phyloP scores from a whole-genome alignment of 2,888 invertebrate genomes.

The Apotomis betuletana region DNA sequence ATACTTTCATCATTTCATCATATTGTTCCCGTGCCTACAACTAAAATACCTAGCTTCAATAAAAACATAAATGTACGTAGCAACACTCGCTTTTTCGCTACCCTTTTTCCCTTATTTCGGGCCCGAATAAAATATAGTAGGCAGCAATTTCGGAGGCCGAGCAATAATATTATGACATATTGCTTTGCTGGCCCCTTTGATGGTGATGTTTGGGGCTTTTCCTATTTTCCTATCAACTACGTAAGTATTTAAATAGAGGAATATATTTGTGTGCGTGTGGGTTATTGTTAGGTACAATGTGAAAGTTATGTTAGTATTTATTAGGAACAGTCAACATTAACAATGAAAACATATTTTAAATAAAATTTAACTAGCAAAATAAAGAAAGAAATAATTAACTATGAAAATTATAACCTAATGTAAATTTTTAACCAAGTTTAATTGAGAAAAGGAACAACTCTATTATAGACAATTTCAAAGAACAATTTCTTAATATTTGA shows the following conservation, averaged over 20 bases:
- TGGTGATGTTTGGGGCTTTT: slow-evolving; percentile 54
- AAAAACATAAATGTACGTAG: slow-evolving; percentile 22
- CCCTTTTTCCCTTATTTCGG: slow-evolving; percentile 49
- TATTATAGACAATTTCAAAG: too few relatives aligned
- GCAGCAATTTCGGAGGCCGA: slow-evolving; percentile 69
- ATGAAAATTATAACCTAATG: too few relatives aligned
- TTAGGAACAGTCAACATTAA: too few relatives aligned
- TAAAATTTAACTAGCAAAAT: too few relatives aligned
- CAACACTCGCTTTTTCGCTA: slow-evolving; percentile 23
- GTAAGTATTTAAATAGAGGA: slow-evolving; percentile 41
- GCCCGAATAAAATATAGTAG: slow-evolving; percentile 76
- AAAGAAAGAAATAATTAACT: too few relatives aligned
- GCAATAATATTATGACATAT: slow-evolving; percentile 83
- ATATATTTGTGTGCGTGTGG: slow-evolving; percentile 13
- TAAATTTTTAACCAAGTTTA: too few relatives aligned
- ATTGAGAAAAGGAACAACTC: too few relatives aligned
- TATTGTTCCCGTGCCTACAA: background rate
- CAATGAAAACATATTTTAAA: too few relatives aligned
- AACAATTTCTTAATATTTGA: too few relatives aligned
- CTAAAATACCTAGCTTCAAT: slow-evolving; percentile 8
- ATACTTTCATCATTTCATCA: background rate
- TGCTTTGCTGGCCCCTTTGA: slow-evolving; percentile 66
- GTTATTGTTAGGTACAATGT: background rate
- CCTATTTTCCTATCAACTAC: slow-evolving; percentile 46
- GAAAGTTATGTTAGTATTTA: background rate